Conservation (phyloP, 2,113 vertebrate genomes). For the Galbula dea region DNA sequence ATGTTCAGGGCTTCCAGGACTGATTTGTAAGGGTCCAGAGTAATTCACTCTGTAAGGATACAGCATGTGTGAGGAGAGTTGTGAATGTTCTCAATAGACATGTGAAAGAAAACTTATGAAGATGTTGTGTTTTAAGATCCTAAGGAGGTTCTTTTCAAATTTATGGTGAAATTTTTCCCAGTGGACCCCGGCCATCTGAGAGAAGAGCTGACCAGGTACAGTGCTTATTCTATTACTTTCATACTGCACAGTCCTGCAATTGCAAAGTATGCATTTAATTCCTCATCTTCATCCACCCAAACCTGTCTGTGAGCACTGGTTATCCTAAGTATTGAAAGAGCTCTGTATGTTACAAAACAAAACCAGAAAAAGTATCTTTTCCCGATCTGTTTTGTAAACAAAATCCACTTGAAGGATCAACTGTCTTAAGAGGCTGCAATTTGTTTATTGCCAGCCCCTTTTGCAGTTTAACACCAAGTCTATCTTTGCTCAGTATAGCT, state of each 20-base stretch:
- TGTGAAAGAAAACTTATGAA: conserved; percentile 74
- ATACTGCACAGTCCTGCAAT: background rate
- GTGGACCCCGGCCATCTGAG: conserved; percentile 93
- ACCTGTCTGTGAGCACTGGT: background rate
- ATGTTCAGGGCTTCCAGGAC: background rate
- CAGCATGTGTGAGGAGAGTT: conserved; percentile 25
- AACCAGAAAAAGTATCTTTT: background rate
- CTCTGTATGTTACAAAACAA: background rate
- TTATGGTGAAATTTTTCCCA: conserved; percentile 98
- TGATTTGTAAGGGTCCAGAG: background rate
- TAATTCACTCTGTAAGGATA: background rate
- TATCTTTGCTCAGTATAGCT: background rate
- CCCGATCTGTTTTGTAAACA: background rate
- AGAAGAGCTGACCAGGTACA: conserved; percentile 91
- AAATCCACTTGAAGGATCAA: background rate
- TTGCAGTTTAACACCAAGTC: background rate
- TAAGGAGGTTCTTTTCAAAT: conserved; percentile 92
- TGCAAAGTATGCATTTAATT: background rate
- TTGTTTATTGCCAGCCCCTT: background rate
- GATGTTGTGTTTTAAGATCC: conserved; percentile 83
- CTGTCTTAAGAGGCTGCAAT: background rate
- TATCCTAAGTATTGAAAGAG: background rate
- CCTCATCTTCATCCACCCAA: background rate
- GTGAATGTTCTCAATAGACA: conserved; percentile 59
- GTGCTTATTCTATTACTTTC: conserved; percentile 2